Percentiles rank a stretch among this genome's conserved stretches.
Conservation (phyloP, 92 coral and sea anemone genomes). For the Phymanthus crucifer region DNA sequence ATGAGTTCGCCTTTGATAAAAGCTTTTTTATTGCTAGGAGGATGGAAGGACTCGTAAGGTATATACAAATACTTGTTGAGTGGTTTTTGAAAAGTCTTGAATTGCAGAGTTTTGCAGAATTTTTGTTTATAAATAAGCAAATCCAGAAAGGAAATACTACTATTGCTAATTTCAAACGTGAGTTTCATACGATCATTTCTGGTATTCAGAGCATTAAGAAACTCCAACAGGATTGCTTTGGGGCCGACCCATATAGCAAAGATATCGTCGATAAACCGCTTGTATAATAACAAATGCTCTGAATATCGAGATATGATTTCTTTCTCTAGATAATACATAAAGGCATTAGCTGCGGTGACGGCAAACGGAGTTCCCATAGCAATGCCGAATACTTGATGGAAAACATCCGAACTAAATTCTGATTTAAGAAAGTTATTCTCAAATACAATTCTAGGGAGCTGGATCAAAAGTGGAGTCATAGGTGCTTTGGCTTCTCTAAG, state of each 20-base stretch:
- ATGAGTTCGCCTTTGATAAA: too few relatives aligned
- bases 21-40: too few relatives aligned
- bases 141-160: too few relatives aligned
- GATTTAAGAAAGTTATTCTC: slow-evolving; percentile 45
- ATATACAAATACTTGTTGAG: too few relatives aligned
- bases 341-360: slow-evolving; percentile 21
- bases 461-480: slow-evolving; percentile 48
- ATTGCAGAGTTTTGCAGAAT: too few relatives aligned
- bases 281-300: slow-evolving; percentile 27
- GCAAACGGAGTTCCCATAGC: slow-evolving; percentile 48
- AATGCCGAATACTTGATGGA: slow-evolving; percentile 35
- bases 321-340: too few relatives aligned
- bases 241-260: slow-evolving; percentile 30
- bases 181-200: slow-evolving; percentile 41
- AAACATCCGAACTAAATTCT: slow-evolving; percentile 36
- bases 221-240: background rate
- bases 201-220: slow-evolving; percentile 14
- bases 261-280: slow-evolving; percentile 45
- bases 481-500: slow-evolving; percentile 49
- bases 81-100: too few relatives aligned
- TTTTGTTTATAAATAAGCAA: too few relatives aligned
- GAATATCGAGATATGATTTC: too few relatives aligned
- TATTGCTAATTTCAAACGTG: slow-evolving; percentile 19
- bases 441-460: slow-evolving; percentile 49
- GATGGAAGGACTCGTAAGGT: too few relatives aligned